phyloP scores from a whole-genome alignment of 2,113 vertebrate species.

The Neolamprologus sp. region DNA sequence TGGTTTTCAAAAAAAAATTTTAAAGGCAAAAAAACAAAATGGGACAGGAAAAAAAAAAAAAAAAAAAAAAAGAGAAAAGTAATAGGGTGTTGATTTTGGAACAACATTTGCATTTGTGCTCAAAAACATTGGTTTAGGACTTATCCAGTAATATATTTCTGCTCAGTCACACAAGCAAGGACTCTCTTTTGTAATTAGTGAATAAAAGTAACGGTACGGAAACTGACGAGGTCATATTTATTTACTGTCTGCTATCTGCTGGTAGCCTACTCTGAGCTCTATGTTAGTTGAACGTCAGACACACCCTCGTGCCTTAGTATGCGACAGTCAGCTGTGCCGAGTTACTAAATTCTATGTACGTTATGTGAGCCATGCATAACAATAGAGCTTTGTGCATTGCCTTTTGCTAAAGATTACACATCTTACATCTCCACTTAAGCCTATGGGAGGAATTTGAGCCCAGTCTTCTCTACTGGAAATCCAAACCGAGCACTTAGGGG shows the following conservation, averaged over 20 bases:
- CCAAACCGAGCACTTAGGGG: constrained; percentile 27
- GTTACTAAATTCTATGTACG: constrained; percentile 2
- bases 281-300: constrained; percentile 43
- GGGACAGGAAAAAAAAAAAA: too few species aligned
- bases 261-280: constrained; percentile 7
- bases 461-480: constrained; percentile 24
- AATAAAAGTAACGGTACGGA: background rate
- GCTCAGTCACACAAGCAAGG: background rate
- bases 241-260: background rate
- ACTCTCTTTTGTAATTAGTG: background rate
- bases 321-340: constrained; percentile 21
- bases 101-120: background rate
- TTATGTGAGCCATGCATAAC: constrained; percentile 17
- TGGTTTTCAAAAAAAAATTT: too few species aligned
- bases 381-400: constrained; percentile 9
- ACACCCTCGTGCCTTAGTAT: constrained; percentile 46
- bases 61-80: background rate
- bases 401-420: constrained; percentile 52
- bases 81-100: background rate
- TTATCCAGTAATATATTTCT: background rate
- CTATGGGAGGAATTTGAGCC: constrained; percentile 35
- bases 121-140: background rate
- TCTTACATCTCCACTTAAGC: constrained; percentile 19
- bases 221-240: constrained; percentile 39
- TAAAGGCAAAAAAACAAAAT: too few species aligned